phyloP scores from a whole-genome alignment of 2,888 invertebrate species.

The Nudaria mundana region DNA sequence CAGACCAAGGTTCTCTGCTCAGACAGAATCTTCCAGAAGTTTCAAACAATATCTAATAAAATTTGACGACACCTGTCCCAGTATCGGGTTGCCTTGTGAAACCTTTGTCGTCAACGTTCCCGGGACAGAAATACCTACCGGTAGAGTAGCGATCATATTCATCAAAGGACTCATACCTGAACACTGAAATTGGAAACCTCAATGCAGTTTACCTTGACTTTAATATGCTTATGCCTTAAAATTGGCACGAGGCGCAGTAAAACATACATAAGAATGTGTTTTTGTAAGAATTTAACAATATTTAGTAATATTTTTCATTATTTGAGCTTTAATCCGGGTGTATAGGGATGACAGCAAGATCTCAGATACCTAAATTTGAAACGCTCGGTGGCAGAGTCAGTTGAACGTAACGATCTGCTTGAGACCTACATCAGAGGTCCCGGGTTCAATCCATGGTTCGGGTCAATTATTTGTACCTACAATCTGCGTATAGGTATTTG shows the following conservation, averaged over 20 bases:
- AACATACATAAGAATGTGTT: neutral
- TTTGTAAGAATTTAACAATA: too few relatives aligned
- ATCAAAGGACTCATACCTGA: constrained; percentile 15
- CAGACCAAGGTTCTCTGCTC: too few relatives aligned
- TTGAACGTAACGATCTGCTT: too few relatives aligned
- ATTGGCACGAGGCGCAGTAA: constrained; percentile 3
- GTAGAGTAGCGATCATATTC: constrained; percentile 14
- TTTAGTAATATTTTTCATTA: too few relatives aligned
- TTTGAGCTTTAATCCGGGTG: too few relatives aligned
- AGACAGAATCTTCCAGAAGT: neutral
- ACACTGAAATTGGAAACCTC: constrained; percentile 53
- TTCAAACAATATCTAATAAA: constrained; percentile 6
- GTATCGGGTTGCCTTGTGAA: constrained; percentile 72
- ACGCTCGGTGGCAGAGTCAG: too few relatives aligned
- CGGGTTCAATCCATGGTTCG: too few relatives aligned
- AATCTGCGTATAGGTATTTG: too few relatives aligned
- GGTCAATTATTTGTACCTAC: too few relatives aligned
- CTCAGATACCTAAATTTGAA: too few relatives aligned
- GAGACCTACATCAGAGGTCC: too few relatives aligned
- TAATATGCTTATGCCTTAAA: constrained; percentile 15
- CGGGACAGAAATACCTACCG: constrained; percentile 23
- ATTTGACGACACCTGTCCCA: constrained; percentile 51
- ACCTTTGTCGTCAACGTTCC: constrained; percentile 59
- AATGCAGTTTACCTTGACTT: constrained; percentile 16
- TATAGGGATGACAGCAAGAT: too few relatives aligned